These are phyloP conservation scores for Caloenas nicobarica DNA, from an alignment of 2,113 vertebrate species.

Conservation along the genomic window DNA sequence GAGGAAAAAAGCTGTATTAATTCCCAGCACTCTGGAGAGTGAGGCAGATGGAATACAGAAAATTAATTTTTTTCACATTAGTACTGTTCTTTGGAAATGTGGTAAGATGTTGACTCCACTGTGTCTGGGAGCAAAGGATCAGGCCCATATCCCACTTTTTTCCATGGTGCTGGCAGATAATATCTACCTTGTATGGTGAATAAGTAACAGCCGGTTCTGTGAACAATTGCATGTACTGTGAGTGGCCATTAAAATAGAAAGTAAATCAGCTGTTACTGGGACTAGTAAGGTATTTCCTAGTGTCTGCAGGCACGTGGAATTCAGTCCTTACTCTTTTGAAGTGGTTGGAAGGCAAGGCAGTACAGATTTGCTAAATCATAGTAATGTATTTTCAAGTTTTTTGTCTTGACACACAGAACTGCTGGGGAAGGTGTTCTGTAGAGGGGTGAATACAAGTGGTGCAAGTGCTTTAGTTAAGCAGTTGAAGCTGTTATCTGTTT, in stretches of 20 bases:
- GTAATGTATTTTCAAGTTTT: background rate
- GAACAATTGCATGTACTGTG: background rate
- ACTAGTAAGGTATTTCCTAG: background rate
- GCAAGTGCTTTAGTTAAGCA: background rate
- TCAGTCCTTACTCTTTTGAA: background rate
- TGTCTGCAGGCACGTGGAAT: background rate
- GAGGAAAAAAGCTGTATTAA: slow-evolving; percentile 35
- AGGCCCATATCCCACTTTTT: background rate
- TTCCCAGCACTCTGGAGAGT: background rate
- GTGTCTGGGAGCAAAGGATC: background rate
- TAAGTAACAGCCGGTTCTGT: background rate
- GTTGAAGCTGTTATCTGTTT: background rate
- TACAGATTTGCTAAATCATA: background rate
- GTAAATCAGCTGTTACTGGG: background rate
- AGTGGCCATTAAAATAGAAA: background rate
- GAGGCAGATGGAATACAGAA: slow-evolving; percentile 18
- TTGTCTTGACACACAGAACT: background rate
- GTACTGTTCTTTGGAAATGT: background rate
- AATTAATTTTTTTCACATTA: background rate
- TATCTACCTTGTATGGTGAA: background rate
- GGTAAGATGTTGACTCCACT: background rate
- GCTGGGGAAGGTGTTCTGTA: background rate
- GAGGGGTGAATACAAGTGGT: background rate
- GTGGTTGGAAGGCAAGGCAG: background rate
- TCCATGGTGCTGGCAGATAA: background rate